Conservation (phyloP, 2,113 vertebrate genomes). For the Bathybates hornii region DNA sequence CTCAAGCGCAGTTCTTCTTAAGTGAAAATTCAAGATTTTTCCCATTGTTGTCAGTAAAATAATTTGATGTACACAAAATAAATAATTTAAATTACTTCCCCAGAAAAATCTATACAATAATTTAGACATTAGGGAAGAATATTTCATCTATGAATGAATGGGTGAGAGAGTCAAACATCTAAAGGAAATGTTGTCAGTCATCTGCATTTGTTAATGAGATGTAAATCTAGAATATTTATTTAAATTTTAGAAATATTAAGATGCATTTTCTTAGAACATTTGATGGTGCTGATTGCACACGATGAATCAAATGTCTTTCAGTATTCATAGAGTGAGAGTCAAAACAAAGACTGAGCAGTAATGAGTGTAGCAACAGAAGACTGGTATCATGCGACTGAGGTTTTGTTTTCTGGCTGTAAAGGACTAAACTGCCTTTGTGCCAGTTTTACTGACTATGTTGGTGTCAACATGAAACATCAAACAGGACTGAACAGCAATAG, state of each 20-base stretch:
- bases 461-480: neutral
- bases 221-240: neutral
- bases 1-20: neutral
- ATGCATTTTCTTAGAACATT: neutral
- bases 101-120: neutral
- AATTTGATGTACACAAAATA: neutral
- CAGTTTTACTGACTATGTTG: neutral
- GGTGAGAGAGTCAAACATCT: neutral
- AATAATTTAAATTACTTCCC: neutral
- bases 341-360: neutral
- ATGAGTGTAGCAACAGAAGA: neutral
- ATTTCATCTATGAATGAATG: neutral
- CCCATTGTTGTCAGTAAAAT: neutral
- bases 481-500: neutral
- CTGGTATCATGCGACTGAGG: neutral
- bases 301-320: neutral
- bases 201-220: neutral
- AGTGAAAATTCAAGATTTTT: neutral
- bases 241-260: accelerated
- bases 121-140: neutral
- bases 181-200: neutral
- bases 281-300: neutral
- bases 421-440: neutral
- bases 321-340: neutral
- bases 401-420: neutral